Conservation (phyloP, 2,797 vertebrate genomes). For the Taenioides sp. region DNA sequence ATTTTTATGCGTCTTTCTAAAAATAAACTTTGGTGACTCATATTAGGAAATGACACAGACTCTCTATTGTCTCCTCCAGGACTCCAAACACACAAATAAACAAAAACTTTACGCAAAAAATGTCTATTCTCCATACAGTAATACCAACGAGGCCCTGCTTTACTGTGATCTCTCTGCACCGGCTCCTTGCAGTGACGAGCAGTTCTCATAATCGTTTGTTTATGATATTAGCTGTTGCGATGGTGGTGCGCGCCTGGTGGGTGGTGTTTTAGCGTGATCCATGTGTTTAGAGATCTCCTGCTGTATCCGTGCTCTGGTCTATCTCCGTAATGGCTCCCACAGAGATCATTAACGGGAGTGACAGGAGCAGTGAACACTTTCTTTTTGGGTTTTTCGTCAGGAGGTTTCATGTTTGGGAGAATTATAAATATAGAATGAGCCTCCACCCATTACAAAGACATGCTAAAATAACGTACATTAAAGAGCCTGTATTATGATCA, state of each 20-base stretch:
- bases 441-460: too few species aligned
- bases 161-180: not conserved
- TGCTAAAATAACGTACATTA: too few species aligned
- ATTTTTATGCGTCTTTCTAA: too few species aligned
- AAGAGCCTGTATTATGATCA: too few species aligned
- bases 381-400: not conserved
- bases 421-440: not conserved
- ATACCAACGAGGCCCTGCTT: not conserved
- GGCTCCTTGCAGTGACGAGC: not conserved
- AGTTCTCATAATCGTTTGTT: not conserved
- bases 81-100: not conserved
- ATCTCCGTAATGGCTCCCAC: not conserved
- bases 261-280: not conserved
- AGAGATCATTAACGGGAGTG: constrained; percentile 5
- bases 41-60: too few species aligned
- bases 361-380: not conserved
- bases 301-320: not conserved
- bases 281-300: not conserved
- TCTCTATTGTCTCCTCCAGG: too few species aligned
- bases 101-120: not conserved
- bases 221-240: not conserved
- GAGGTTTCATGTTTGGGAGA: not conserved
- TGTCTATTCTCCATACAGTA: not conserved
- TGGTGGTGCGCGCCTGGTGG: not conserved
- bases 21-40: too few species aligned